phyloP scores from a whole-genome alignment of 2,113 vertebrate genomes.

The Shinisaurus crocodilurus region DNA sequence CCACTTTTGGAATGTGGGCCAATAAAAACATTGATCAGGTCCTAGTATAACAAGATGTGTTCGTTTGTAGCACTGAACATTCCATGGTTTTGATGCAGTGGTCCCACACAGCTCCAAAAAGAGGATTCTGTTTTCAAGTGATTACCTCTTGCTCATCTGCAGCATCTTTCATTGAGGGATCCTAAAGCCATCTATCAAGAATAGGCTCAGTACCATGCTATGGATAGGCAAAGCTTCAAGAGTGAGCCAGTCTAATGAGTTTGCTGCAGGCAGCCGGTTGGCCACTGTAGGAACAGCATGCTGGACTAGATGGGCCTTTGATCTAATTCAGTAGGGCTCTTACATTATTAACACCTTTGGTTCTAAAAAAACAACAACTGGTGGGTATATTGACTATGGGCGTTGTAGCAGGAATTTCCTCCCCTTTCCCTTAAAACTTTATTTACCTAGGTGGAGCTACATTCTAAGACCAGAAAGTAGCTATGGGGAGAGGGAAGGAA shows the following conservation, averaged over 20 bases:
- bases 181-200: neutral
- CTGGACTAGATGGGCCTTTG: no score
- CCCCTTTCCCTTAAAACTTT: no score
- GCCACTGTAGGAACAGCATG: no score
- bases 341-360: neutral
- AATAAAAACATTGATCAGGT: conserved; percentile 19
- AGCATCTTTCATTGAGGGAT: neutral
- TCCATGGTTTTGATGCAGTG: neutral
- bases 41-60: conserved; percentile 4
- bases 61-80: neutral
- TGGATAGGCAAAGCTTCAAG: neutral
- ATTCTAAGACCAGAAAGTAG: no score
- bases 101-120: neutral
- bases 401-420: neutral
- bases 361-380: no score
- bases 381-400: neutral
- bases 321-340: no score
- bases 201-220: neutral
- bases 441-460: no score
- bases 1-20: conserved; percentile 12
- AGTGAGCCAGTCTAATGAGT: neutral
- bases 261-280: neutral
- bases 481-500: no score
- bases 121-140: neutral
- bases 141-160: neutral